Conservation (phyloP, 2,113 vertebrate genomes). For the Candoia aspera region DNA sequence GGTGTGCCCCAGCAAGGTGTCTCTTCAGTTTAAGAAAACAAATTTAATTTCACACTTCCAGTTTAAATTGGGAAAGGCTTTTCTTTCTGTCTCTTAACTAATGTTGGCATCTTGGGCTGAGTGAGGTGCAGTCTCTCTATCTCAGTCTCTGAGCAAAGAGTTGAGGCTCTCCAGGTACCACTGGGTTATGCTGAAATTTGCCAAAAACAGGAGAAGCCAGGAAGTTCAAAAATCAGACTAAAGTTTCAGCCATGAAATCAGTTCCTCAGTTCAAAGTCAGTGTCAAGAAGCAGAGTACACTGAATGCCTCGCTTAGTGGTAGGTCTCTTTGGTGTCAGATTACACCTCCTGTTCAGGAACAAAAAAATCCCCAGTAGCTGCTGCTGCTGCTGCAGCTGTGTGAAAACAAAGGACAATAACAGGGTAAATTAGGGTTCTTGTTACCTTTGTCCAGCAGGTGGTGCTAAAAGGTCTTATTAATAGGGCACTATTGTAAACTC, state of each 20-base stretch:
- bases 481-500: background rate
- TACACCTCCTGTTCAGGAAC: background rate
- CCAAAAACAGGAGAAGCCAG: background rate
- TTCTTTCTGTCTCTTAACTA: background rate
- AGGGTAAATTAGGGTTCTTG: background rate
- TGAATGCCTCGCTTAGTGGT: background rate
- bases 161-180: background rate
- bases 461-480: slow-evolving; percentile 4
- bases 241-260: background rate
- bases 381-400: background rate
- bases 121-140: background rate
- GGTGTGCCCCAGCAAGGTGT: background rate
- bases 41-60: background rate
- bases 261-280: background rate
- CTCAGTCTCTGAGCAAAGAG: background rate
- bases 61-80: background rate
- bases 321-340: background rate
- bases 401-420: background rate
- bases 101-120: background rate
- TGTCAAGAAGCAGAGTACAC: background rate
- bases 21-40: background rate
- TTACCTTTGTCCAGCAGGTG: slow-evolving; percentile 15
- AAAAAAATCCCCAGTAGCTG: too few relatives aligned
- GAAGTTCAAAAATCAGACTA: background rate
- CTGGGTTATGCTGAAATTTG: background rate